Percentiles rank a stretch among this genome's conserved stretches.
Evolutionary conservation across 2,888 invertebrate species (phyloP).

Genomic region (Macrosiphum euphorbiae): DNA sequence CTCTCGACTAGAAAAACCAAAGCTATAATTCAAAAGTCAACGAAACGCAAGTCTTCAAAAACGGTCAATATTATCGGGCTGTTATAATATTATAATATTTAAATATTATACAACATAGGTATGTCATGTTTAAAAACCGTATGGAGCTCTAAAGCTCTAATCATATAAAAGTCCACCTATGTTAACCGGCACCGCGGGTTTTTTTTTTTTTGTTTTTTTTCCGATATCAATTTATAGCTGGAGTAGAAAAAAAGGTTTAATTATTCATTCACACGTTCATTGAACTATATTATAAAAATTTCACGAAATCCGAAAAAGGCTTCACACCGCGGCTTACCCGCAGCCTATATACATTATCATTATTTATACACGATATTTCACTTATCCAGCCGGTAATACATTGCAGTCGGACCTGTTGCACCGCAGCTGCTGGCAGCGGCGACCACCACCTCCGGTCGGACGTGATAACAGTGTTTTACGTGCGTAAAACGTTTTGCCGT

Average conservation of each 20-base stretch:
- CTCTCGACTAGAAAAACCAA: not conserved
- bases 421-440: not conserved
- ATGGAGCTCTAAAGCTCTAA: not conserved
- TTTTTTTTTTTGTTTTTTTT: not conserved
- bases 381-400: not conserved
- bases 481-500: conserved; percentile 49
- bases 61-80: not conserved
- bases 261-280: not conserved
- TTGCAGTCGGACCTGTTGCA: not conserved
- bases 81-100: not conserved
- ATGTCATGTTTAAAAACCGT: not conserved
- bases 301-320: not conserved
- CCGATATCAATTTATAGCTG: not conserved
- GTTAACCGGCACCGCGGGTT: not conserved
- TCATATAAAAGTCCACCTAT: not conserved
- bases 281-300: not conserved
- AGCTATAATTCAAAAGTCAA: not conserved
- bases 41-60: not conserved
- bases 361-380: not conserved
- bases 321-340: not conserved
- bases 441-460: not conserved
- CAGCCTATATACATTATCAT: not conserved
- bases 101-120: too few relatives aligned
- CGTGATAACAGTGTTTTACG: not conserved
- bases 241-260: not conserved